Evolutionary conservation across 2,888 invertebrate species (phyloP), one percentile per base, ranked within the genome.

Genomic region (Melitaea athalia): DNA sequence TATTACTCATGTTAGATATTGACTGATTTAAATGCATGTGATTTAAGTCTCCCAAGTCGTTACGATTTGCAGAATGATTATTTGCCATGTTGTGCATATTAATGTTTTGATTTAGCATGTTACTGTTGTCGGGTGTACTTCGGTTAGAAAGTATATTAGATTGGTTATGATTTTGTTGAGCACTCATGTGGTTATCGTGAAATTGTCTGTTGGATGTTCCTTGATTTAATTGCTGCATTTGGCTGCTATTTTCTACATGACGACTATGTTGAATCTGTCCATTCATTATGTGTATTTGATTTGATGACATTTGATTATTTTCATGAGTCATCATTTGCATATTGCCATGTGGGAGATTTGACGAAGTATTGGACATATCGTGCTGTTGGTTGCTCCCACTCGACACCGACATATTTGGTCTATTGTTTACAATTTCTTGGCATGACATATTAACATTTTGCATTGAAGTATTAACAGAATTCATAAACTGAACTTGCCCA

Each of bases 241-340:
- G 85, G 75, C 79, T 82, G 73, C 78, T 83, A 76, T 78, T 85
- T 63, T 93, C 86, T 53, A 85, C 77, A 78, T 86, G 86, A 42
- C 91, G 83, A 75, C 87, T 86, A 69, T 92, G 91, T 72, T 92
- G 91, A 60, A 92, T 92, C 79, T 92, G 92, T 38, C 92, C 92
- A 78, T 89, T 92, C 88, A 91, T 87, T 65, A 93, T 92, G 72
- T 92, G 92, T 68, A 93, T 93, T 76, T 92, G 92, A 74, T 92
- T 92, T 3, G 89, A 78, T 12, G 86, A 77, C 60, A 83, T 76
- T 69, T 87, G 90, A 68, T 80, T 84, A 72, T 82, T 87, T 33
- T 91, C 89, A 72, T 91, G 90, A 5, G 88, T 83, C 76, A 92
- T 86, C 74, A 91, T 76, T 78, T 87, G 87, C 83, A 92, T 87